Percentiles rank a stretch among this genome's conserved stretches.
Conservation (phyloP, 2,113 vertebrate genomes). For the Rhinopomastus cyanomelas region DNA sequence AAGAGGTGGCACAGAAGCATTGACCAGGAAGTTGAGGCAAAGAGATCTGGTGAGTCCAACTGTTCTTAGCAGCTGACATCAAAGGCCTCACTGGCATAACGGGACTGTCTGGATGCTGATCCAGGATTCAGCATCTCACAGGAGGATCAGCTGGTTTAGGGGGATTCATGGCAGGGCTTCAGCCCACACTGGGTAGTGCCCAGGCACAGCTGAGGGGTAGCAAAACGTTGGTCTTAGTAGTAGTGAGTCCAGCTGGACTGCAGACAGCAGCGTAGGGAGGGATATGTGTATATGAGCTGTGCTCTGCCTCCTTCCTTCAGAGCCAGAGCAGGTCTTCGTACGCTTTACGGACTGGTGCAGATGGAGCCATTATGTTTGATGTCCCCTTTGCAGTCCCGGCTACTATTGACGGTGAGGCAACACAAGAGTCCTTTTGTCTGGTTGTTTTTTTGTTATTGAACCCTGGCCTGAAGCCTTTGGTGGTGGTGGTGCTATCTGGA, state of each 20-base stretch:
- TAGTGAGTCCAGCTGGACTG: accelerated
- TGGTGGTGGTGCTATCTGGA: constrained; percentile 33
- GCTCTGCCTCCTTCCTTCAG: not conserved
- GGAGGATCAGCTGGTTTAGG: not conserved
- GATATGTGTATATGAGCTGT: accelerated
- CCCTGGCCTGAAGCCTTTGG: not conserved
- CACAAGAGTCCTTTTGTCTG: not conserved
- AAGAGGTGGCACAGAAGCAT: not conserved
- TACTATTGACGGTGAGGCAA: not conserved
- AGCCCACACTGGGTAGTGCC: not conserved
- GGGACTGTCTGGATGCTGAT: not conserved
- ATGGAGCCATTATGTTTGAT: not conserved
- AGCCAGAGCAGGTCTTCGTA: not conserved
- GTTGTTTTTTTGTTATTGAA: not conserved
- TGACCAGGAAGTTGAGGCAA: not conserved
- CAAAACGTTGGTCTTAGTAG: not conserved
- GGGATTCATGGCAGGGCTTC: not conserved
- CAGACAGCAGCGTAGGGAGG: not conserved
- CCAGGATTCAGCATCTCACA: not conserved
- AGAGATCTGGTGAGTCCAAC: no score
- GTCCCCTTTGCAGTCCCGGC: not conserved
- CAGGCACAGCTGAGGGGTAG: no score
- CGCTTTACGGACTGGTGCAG: not conserved
- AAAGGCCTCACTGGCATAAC: not conserved
- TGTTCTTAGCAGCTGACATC: not conserved